phyloP scores from a whole-genome alignment of 2,888 invertebrate genomes.

The Exocentrus adspersus region DNA sequence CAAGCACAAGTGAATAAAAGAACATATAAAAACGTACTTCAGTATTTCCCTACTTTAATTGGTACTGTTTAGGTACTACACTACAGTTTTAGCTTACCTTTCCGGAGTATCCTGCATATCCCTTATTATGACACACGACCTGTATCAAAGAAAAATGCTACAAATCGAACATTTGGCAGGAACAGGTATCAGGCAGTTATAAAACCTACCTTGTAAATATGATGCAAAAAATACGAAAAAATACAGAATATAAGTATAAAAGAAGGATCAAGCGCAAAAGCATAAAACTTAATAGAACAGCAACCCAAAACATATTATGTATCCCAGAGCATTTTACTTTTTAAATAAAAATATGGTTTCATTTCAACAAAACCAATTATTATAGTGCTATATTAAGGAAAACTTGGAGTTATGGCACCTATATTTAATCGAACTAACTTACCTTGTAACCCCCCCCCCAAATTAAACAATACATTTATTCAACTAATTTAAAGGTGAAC shows the following conservation, averaged over 20 bases:
- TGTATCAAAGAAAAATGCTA: conserved; percentile 19
- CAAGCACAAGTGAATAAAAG: neutral
- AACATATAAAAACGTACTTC: neutral
- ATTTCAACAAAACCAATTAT: too few species aligned
- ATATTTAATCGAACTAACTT: too few species aligned
- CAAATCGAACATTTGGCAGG: neutral
- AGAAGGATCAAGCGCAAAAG: too few species aligned
- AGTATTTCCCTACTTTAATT: conserved; percentile 17
- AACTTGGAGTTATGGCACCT: too few species aligned
- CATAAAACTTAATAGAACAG: neutral
- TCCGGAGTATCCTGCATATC: conserved; percentile 18
- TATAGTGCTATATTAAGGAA: too few species aligned
- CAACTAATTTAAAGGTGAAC: too few species aligned
- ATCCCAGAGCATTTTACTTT: too few species aligned
- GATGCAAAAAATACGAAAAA: conserved; percentile 28
- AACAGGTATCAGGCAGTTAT: neutral
- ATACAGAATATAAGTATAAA: neutral
- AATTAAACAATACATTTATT: too few species aligned
- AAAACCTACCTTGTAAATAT: conserved; percentile 14
- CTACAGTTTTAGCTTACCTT: conserved; percentile 15
- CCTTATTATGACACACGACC: conserved; percentile 22
- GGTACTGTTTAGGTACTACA: too few species aligned
- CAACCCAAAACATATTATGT: too few species aligned
- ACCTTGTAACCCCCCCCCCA: too few species aligned
- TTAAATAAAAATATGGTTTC: too few species aligned